These are phyloP conservation scores for Potamilus streckersoni DNA, from an alignment of 1,140 invertebrate genomes.

Conservation along the genomic window DNA sequence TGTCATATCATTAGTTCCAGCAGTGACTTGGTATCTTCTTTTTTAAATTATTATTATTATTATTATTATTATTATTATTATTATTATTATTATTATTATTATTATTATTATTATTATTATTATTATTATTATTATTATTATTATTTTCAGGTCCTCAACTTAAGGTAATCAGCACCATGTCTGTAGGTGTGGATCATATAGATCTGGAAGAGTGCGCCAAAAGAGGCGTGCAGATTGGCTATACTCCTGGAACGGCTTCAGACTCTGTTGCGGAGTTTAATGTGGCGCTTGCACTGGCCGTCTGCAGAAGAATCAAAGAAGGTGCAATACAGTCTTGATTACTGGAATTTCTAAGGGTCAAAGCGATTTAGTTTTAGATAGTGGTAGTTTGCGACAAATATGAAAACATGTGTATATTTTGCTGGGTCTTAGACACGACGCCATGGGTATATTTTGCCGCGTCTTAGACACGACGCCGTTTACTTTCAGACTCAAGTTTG, in stretches of 20 bases:
- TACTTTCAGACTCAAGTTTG: too few relatives aligned
- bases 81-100: constrained; percentile 18
- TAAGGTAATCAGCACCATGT: constrained; percentile 89
- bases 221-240: constrained; percentile 74
- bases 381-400: too few relatives aligned
- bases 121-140: too few relatives aligned
- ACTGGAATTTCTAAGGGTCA: too few relatives aligned
- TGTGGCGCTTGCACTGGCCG: constrained; percentile 82
- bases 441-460: too few relatives aligned
- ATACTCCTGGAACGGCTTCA: constrained; percentile 90
- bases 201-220: constrained; percentile 68
- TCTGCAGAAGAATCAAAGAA: constrained; percentile 85
- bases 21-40: not conserved
- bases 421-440: too few relatives aligned
- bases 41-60: not conserved
- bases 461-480: too few relatives aligned
- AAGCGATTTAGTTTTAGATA: too few relatives aligned
- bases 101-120: too few relatives aligned
- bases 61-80: not conserved
- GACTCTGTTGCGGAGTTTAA: constrained; percentile 92
- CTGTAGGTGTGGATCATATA: constrained; percentile 81
- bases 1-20: too few relatives aligned
- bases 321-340: constrained; percentile 66
- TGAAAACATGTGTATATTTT: too few relatives aligned
- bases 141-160: constrained; percentile 76